phyloP scores from a whole-genome alignment of 2,797 vertebrate species.

The Tolypeutes matacus region DNA sequence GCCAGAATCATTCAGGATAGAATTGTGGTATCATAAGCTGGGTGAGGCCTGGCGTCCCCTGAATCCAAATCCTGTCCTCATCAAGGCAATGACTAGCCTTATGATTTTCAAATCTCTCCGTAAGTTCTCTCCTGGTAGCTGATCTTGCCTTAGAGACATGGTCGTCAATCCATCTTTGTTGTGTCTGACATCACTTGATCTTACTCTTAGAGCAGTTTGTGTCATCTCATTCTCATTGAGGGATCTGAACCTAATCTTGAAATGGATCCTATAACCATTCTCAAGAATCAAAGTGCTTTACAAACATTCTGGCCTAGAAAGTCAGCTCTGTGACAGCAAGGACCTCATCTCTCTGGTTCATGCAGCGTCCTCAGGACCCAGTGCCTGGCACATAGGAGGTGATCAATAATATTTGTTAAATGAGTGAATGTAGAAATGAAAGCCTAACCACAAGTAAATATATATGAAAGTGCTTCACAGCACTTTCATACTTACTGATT shows the following conservation, averaged over 20 bases:
- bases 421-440: not conserved
- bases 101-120: not conserved
- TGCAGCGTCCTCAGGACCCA: not conserved
- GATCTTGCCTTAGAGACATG: not conserved
- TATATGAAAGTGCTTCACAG: not conserved
- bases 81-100: not conserved
- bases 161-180: not conserved
- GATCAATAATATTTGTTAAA: not conserved
- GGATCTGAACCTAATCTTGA: conserved; percentile 43
- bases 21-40: not conserved
- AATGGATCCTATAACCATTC: conserved; percentile 17
- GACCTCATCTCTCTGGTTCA: not conserved
- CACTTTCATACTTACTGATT: not conserved
- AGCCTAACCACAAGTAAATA: conserved; percentile 47
- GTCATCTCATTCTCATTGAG: conserved; percentile 16
- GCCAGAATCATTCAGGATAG: not conserved
- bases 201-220: not conserved
- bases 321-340: not conserved
- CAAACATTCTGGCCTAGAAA: not conserved
- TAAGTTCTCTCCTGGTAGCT: not conserved
- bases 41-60: not conserved
- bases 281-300: conserved; percentile 3
- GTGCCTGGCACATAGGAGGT: not conserved
- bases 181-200: not conserved
- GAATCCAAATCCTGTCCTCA: not conserved